phyloP scores from a whole-genome alignment of 2,113 vertebrate species.

The Pollimyrus isidori region DNA sequence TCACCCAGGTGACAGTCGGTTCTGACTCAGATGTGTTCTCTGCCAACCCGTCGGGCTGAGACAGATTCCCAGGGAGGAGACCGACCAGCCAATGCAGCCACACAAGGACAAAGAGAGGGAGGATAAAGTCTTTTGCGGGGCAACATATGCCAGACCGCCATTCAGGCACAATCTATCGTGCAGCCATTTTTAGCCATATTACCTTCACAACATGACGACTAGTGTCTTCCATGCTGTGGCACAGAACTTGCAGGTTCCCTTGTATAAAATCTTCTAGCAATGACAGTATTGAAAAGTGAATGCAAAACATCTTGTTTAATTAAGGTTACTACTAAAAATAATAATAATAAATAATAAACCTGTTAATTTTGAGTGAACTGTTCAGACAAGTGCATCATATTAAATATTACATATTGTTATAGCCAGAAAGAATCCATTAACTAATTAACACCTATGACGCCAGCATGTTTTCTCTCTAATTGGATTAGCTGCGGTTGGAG shows the following conservation, averaged over 20 bases:
- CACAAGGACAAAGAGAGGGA: background rate
- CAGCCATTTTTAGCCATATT: background rate
- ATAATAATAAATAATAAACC: background rate
- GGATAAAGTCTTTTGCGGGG: background rate
- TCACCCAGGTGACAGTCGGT: background rate
- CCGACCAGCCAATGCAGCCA: background rate
- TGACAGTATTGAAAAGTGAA: background rate
- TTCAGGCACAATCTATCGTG: background rate
- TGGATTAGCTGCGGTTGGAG: background rate
- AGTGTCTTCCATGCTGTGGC: background rate
- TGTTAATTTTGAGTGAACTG: background rate
- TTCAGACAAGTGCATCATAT: background rate
- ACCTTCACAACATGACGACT: background rate
- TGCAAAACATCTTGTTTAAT: background rate
- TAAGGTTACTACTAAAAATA: background rate
- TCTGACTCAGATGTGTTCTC: background rate
- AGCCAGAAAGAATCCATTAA: background rate
- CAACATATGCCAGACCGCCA: background rate
- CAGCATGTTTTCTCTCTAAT: background rate
- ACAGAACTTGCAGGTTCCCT: background rate
- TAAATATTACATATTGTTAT: background rate
- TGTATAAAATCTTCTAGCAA: background rate
- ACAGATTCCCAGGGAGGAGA: background rate
- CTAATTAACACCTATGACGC: background rate
- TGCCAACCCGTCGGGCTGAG: background rate